A percentile compares a stretch with the other conserved stretches of the same genome.
These are phyloP conservation scores for Poecilia latipinna DNA, from an alignment of 2,113 vertebrate genomes.

Conservation along the genomic window DNA sequence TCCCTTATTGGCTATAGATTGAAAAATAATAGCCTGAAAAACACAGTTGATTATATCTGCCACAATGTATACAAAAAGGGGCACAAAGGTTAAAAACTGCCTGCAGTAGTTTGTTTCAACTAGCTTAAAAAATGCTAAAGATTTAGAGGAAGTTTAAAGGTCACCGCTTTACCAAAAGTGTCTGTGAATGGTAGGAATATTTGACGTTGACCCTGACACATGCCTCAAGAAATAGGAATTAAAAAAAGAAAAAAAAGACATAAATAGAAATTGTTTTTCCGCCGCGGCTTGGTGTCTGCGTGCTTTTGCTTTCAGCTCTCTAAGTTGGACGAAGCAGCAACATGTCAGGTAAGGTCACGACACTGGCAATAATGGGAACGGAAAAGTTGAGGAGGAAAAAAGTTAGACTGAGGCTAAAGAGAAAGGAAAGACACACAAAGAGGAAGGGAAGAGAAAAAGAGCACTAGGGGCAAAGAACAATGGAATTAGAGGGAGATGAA, in stretches of 20 bases:
- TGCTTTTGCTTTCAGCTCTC: background rate
- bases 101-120: background rate
- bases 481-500: constrained; percentile 19
- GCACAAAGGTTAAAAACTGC: background rate
- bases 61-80: background rate
- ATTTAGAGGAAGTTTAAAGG: background rate
- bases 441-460: background rate
- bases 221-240: background rate
- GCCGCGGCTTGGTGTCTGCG: background rate
- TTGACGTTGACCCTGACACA: too few species aligned
- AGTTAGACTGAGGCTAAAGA: background rate
- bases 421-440: background rate
- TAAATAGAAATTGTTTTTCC: background rate
- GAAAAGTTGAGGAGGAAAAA: constrained; percentile 5
- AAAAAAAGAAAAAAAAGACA: background rate
- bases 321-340: constrained; percentile 11
- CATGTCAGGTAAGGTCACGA: constrained; percentile 35
- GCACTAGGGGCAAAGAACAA: constrained; percentile 16
- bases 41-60: background rate
- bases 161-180: background rate
- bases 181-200: too few species aligned
- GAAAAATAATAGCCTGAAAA: background rate
- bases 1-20: too few species aligned
- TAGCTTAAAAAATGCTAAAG: background rate
- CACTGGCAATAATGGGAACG: constrained; percentile 21